Evolutionary conservation across 2,888 invertebrate species (phyloP).

Genomic region (Cryptocephalus primarius): DNA sequence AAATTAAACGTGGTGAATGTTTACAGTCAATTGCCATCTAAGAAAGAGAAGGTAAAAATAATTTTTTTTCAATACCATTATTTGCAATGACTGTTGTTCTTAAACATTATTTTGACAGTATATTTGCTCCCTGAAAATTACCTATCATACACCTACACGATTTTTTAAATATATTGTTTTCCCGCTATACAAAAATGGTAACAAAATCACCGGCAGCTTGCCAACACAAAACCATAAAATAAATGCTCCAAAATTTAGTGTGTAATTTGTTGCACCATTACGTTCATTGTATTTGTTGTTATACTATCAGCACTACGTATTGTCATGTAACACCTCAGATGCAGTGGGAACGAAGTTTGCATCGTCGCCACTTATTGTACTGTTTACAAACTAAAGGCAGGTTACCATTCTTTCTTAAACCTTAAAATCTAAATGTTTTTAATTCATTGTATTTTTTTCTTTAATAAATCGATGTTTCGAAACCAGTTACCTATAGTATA

Average conservation of each 20-base stretch:
- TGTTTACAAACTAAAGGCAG: constrained; percentile 33
- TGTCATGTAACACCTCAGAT: constrained; percentile 38
- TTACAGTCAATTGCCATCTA: too few species aligned
- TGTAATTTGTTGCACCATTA: constrained; percentile 34
- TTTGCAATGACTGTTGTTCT: too few species aligned
- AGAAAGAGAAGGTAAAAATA: too few species aligned
- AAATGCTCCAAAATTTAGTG: constrained; percentile 35
- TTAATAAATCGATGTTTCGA: constrained; percentile 11
- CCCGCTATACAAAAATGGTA: constrained; percentile 17
- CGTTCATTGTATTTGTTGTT: constrained; percentile 35
- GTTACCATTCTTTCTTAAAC: constrained; percentile 16
- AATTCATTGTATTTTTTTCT: too few species aligned
- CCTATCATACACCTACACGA: constrained; percentile 15
- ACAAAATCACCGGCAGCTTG: constrained; percentile 33
- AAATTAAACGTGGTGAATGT: too few species aligned
- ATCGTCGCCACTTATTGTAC: constrained; percentile 31
- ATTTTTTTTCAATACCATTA: too few species aligned
- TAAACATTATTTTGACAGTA: too few species aligned
- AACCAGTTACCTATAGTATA: constrained; percentile 5
- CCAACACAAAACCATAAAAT: constrained; percentile 17
- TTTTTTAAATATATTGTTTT: constrained; percentile 9
- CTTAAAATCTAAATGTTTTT: constrained; percentile 4
- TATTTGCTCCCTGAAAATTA: too few species aligned
- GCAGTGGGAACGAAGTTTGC: constrained; percentile 20
- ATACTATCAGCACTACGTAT: constrained; percentile 37